phyloP scores from a whole-genome alignment of 1,140 invertebrate species.

The Pteromalus puparum region DNA sequence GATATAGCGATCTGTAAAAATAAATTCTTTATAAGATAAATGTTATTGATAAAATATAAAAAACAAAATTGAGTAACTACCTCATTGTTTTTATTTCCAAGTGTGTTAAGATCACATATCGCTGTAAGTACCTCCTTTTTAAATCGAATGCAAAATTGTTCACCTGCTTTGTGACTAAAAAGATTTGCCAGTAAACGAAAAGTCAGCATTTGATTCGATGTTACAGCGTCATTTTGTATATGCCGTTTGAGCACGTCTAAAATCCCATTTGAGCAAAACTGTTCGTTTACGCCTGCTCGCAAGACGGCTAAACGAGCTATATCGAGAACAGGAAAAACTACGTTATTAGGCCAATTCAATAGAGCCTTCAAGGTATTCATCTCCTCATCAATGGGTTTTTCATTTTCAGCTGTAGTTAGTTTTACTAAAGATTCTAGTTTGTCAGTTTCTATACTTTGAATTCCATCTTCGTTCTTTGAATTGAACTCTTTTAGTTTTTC shows the following conservation, averaged over 20 bases:
- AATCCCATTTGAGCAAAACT: constrained; percentile 76
- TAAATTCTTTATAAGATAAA: constrained; percentile 42
- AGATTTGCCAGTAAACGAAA: constrained; percentile 87
- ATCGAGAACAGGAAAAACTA: constrained; percentile 91
- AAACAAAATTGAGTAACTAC: constrained; percentile 66
- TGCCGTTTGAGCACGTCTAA: constrained; percentile 69
- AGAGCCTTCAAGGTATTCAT: constrained; percentile 80
- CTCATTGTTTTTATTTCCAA: constrained; percentile 82
- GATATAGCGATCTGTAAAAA: constrained; percentile 62
- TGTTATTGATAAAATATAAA: constrained; percentile 11
- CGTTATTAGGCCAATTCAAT: constrained; percentile 87
- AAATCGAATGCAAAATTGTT: constrained; percentile 77
- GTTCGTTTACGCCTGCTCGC: constrained; percentile 78
- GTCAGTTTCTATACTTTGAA: constrained; percentile 74
- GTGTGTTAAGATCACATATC: constrained; percentile 74
- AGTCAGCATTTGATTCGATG: constrained; percentile 86
- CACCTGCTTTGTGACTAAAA: constrained; percentile 80
- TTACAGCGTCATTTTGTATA: constrained; percentile 68
- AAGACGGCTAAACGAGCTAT: constrained; percentile 87
- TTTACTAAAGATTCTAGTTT: constrained; percentile 79
- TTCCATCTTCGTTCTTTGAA: constrained; percentile 74
- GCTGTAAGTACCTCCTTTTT: constrained; percentile 78
- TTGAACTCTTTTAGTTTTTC: constrained; percentile 85
- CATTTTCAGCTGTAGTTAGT: constrained; percentile 65
- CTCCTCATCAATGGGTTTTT: constrained; percentile 69